Evolutionary conservation across 2,797 vertebrate species (phyloP), one percentile per base, ranked within the genome.

Genomic region (Phaenicophaeus curvirostris): DNA sequence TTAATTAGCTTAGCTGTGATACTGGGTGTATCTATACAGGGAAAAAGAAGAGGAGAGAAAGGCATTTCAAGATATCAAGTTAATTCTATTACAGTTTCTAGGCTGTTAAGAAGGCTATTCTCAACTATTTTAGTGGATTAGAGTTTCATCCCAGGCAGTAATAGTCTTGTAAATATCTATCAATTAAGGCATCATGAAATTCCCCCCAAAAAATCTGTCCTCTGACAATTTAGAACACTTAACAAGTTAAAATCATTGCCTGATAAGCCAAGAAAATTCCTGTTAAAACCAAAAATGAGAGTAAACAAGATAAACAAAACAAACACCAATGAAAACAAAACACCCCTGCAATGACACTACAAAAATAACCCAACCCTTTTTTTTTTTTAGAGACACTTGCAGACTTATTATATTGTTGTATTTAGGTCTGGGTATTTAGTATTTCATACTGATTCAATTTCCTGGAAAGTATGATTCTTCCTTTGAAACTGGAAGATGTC

Each of bases 1-100:
- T 98, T 99, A 97, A 99, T 99, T 95, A 99, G 97, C 96, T 99
- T 99, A 94, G 99, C 99, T 79, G 99, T 99, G 87, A 99, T 99
- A 97, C 99, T 99, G 31, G 99, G 99, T 13, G 99, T 99, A 98
- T 99, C 99, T 99, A 96, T 11, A 78, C 31, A 31, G 3, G 5
- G 27, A 7, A 0, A 23, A 75, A 72, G 27, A 61, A 94, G 9
- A 84, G 13, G 17, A 73, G 31, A 93, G 28, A 72, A 75, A 62
- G 21, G 18, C 9, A 87, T 82, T 90, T 96, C 44, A 91, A 50
- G 33, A 85, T 20, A 69, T 1, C 9, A 57, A 41, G 33, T 15
- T 55, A 12, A 72, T 86, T 87, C 78, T 63, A 25, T 51, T 77
- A 44, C 44, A 16, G 11, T 76, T 94, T 87, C 50, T 51, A 73